Evolutionary conservation across 2,888 invertebrate species (phyloP).

Genomic region (Polia nebulosa): DNA sequence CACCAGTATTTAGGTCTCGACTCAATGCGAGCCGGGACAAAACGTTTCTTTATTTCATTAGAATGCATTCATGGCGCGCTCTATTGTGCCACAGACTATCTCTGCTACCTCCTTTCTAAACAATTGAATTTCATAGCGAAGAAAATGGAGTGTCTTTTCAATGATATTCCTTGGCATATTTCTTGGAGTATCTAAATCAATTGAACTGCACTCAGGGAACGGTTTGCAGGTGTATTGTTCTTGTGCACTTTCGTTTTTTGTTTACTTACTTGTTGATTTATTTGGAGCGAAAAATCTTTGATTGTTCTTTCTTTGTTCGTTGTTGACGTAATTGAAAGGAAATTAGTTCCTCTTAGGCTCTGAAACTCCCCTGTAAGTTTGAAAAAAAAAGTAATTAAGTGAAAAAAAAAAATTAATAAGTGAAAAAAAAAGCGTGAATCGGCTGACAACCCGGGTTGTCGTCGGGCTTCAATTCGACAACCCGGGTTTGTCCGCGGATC

Average conservation of each 20-base stretch:
- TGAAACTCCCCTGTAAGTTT: no score
- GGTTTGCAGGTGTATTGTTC: slow-evolving; percentile 45
- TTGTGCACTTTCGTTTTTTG: slow-evolving; percentile 38
- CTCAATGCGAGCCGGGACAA: slow-evolving; percentile 78
- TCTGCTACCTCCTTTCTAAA: slow-evolving; percentile 73
- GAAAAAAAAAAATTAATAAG: no score
- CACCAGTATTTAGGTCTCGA: slow-evolving; percentile 77
- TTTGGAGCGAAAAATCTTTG: background rate
- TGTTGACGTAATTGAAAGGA: background rate
- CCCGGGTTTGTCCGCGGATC: no score
- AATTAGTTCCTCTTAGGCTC: background rate
- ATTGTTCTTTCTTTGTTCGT: slow-evolving; percentile 11
- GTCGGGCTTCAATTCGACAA: no score
- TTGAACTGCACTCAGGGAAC: slow-evolving; percentile 41
- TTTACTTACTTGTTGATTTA: slow-evolving; percentile 53
- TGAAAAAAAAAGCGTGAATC: no score
- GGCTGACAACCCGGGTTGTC: no score
- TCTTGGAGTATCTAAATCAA: slow-evolving; percentile 55
- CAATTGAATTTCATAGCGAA: slow-evolving; percentile 69
- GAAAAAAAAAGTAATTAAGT: no score
- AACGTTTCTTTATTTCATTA: slow-evolving; percentile 87
- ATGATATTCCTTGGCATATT: slow-evolving; percentile 60
- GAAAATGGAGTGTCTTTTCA: slow-evolving; percentile 64
- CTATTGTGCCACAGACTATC: slow-evolving; percentile 73
- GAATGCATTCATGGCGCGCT: slow-evolving; percentile 77